phyloP scores from a whole-genome alignment of 2,797 vertebrate genomes.

The Protonibea diacanthus region DNA sequence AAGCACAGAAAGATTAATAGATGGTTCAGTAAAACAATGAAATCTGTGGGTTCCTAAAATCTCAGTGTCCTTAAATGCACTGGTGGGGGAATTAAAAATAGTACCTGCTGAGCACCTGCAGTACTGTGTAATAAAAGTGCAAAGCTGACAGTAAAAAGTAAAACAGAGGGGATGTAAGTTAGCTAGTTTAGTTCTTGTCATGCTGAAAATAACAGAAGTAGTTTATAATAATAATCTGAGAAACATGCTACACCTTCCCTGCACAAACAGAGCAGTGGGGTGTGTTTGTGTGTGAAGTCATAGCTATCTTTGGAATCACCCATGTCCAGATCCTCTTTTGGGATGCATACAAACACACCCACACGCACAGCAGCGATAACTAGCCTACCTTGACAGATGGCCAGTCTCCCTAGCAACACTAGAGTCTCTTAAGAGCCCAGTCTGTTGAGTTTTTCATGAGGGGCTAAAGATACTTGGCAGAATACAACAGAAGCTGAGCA shows the following conservation, averaged over 20 bases:
- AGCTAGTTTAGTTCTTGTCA: neutral
- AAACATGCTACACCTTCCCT: neutral
- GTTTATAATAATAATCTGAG: neutral
- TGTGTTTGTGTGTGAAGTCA: constrained; percentile 35
- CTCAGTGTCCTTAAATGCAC: neutral
- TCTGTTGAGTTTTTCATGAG: constrained; percentile 77
- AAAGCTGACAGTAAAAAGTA: neutral
- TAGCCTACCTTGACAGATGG: constrained; percentile 79
- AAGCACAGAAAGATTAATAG: neutral
- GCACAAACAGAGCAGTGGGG: constrained; percentile 38
- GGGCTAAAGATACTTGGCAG: constrained; percentile 75
- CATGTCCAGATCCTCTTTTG: constrained; percentile 56
- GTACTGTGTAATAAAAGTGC: no score
- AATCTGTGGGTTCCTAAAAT: neutral
- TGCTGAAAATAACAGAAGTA: neutral
- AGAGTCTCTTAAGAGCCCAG: constrained; percentile 72
- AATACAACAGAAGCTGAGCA: constrained; percentile 52
- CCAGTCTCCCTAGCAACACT: constrained; percentile 80
- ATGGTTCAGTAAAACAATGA: neutral
- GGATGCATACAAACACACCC: constrained; percentile 50
- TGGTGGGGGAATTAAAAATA: neutral
- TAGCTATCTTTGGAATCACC: constrained; percentile 68
- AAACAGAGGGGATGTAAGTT: neutral
- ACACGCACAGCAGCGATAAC: constrained; percentile 50
- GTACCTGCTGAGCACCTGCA: neutral